Evolutionary conservation across 92 coral and sea anemone species (phyloP), one percentile per base, ranked within the genome.

Genomic region (Chrysogorgia sp.): DNA sequence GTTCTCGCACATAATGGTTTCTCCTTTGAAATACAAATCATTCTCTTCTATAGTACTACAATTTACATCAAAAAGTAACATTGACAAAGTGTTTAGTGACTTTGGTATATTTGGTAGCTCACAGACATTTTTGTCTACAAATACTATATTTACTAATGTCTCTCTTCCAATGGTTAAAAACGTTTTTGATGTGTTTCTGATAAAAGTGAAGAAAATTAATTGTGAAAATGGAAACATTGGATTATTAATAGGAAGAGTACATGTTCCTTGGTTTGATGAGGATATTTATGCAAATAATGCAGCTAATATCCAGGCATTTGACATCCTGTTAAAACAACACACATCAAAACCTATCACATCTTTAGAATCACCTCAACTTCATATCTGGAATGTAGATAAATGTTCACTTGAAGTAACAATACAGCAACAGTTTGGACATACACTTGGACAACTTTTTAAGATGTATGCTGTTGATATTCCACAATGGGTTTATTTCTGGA

Each of bases 231-330:
- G 88, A 29, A 43, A 25, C 26, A 43, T 34, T 15, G 66, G 89
- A 55, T 25, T 83, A 7, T 63, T 94, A 2, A 81, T 83, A 15
- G 97, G 86, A 30, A 80, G 91, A 83, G 83, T 91, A 33, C 91
- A 91, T 70, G 85, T 87, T 8, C 98, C 98, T 9, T 94, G 98
- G 98, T 94, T 88, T 71, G 76, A 79, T 71, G 98, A 94, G 84
- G 91, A 94, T 48, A 75, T 83, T 50, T 91, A 85, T 55, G 72
- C 86, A n/a, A n/a, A n/a, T 32, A 79, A 49, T 58, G 30, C 63
- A 50, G 84, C 89, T 28, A 83, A 71, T 48, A 52, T 78, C 58
- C 89, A 92, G 34, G 71, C 61, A 71, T 67, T 88, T 58, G 67
- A 53, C 12, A 69, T 94, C 55, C 82, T 80, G 43, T 31, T 94